These are phyloP conservation scores for Sinonovacula constricta DNA, from an alignment of 1,140 invertebrate genomes.

Conservation along the genomic window DNA sequence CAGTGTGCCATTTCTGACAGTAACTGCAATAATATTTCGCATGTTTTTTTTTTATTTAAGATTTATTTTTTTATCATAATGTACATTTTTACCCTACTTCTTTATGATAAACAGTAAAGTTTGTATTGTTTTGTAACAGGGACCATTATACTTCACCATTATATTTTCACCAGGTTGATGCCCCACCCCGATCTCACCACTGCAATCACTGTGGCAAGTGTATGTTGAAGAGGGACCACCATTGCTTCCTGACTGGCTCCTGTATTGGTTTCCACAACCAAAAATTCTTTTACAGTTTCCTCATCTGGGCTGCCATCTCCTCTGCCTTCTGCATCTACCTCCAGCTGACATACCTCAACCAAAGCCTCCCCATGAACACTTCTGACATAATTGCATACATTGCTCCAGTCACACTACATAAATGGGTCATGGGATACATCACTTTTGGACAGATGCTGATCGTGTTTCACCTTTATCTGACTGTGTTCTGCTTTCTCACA, in stretches of 20 bases:
- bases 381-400: constrained; percentile 54
- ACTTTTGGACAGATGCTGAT: constrained; percentile 48
- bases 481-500: constrained; percentile 34
- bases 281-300: constrained; percentile 65
- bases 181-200: constrained; percentile 71
- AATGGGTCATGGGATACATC: constrained; percentile 55
- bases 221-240: constrained; percentile 73
- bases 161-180: no score
- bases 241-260: constrained; percentile 72
- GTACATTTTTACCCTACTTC: no score
- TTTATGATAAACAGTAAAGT: no score
- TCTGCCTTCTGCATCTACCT: constrained; percentile 52
- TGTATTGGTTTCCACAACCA: constrained; percentile 72
- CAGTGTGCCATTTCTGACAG: no score
- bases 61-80: no score
- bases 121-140: no score
- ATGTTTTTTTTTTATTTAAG: no score
- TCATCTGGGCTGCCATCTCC: constrained; percentile 56
- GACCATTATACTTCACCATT: no score
- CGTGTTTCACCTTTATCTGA: constrained; percentile 51
- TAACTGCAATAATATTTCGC: no score
- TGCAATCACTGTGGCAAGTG: constrained; percentile 71
- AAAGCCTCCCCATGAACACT: constrained; percentile 27
- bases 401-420: constrained; percentile 51
- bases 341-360: constrained; percentile 61